Base-by-base conservation (phyloP, 1,140 invertebrate genomes). In the Drosophila sulfurigaster region DNA sequence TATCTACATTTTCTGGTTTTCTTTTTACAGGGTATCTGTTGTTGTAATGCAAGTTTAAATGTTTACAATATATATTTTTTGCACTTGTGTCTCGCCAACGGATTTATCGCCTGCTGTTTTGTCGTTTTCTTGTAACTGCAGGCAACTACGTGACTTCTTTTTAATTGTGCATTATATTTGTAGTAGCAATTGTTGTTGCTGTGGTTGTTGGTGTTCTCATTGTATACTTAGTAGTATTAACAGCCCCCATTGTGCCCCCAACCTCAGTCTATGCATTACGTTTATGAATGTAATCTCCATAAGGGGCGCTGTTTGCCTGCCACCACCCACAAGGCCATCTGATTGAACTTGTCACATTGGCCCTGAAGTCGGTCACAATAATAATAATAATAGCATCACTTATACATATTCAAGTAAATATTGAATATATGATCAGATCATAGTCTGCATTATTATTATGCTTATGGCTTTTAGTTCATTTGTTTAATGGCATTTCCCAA, bases 401-500 rank as follows among this genome's bases (percentile, higher is more conserved):
- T 16, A 43, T 20, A 25, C 10, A 38, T 54, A 58, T 67, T 28
- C 3, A 57, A 10, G 10, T 8, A 1, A 5, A 45, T 51, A 46
- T 45, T 16, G 48, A 60, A 11, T 16, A 30, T 49, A 62, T 68
- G 70, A 62, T 75, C 66, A 68, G 77, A 68, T 71, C 52, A 52
- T 38, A 38, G 38, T 25, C 13, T 54, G 41, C 59, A 71, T 82
- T 86, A 82, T 82, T 86, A 82, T 87, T 82, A 79, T 88, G 83
- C 67, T 79, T 87, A 87, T 88, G 77, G 83, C 82, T 83, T 80
- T 73, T 72, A 78, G 80, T 80, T 83, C 65, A 88, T 87, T 88
- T 87, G 69, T 83, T 88, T 87, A 88, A 88, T 88, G 85, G 73
- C 67, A 76, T 72, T 76, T 43, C 28, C 59, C 45, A 28, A 43